Percentiles rank a stretch among this genome's conserved stretches.
Evolutionary conservation across 2,888 invertebrate species (phyloP).

Genomic region (Lissocephala sabroskyi): DNA sequence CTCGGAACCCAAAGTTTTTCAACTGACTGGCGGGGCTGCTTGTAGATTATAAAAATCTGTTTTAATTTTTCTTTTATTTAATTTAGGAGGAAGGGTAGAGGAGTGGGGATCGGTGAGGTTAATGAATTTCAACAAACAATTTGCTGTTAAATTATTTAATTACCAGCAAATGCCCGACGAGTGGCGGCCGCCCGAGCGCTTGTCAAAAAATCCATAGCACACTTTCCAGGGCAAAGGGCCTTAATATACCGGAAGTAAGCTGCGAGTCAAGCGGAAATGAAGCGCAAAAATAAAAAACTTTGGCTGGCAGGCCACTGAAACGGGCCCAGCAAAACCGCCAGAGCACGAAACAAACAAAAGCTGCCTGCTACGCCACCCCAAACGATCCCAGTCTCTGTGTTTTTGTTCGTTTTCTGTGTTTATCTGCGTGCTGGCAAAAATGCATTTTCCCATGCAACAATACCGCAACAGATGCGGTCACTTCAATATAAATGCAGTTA

Average conservation of each 20-base stretch:
- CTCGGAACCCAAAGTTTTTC: too few relatives aligned
- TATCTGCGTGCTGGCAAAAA: constrained; percentile 65
- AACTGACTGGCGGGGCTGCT: too few relatives aligned
- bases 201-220: constrained; percentile 19
- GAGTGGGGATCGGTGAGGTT: too few relatives aligned
- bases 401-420: constrained; percentile 39
- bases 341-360: neutral
- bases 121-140: constrained; percentile 1
- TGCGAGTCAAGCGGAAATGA: constrained; percentile 50
- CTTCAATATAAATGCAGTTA: constrained; percentile 66
- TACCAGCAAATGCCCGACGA: constrained; percentile 26
- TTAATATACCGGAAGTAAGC: constrained; percentile 55
- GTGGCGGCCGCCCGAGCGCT: too few relatives aligned
- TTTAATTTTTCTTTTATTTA: too few relatives aligned
- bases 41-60: too few relatives aligned
- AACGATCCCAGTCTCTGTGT: too few relatives aligned
- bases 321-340: neutral
- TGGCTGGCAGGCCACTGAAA: neutral
- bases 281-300: constrained; percentile 38
- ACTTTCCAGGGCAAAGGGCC: constrained; percentile 32
- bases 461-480: constrained; percentile 66
- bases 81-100: too few relatives aligned
- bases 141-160: constrained; percentile 44
- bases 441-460: constrained; percentile 65
- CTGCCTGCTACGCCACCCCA: too few relatives aligned